Base-by-base conservation (phyloP, 2,797 vertebrate species). In the Myotis findleyi region DNA sequence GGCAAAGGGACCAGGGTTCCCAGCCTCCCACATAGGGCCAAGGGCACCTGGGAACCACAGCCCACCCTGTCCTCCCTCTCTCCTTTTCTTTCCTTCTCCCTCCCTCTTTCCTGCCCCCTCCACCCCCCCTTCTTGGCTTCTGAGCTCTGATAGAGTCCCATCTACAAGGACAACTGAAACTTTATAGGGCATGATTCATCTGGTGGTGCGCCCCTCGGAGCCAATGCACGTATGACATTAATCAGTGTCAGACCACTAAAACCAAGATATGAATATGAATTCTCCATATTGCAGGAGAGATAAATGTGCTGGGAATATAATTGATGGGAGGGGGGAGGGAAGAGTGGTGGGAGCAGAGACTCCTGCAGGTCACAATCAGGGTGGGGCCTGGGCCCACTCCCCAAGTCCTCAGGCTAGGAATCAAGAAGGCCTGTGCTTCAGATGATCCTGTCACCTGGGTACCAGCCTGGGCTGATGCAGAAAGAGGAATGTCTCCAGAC, bases 161-260 rank as follows among this genome's bases (percentile, higher is more conserved):
- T 97, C 97, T 95, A 93, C 98, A 98, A 98, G 97, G 98, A 95
- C 97, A 21, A 98, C 89, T 98, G 98, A 97, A 98, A 98, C 98
- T 98, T 98, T 98, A 98, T 97, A 98, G 97, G 66, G 96, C 97
- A 97, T 98, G 98, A 98, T 98, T 98, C 98, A 98, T 98, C 89
- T 96, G 96, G 96, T 83, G 88, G 97, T 88, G 89, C 91, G 89
- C 97, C 97, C 97, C 97, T 97, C 62, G 10, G 96, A 98, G 98
- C 97, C 97, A 64, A 77, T 66, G 98, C 49, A 93, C 92, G 18
- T 92, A 95, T 98, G 97, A 97, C 98, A 98, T 99, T 98, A 97
- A 98, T 98, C 98, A 98, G 98, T 98, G 98, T 99, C 98, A 98
- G 98, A 80, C 94, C 97, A 91, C 98, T 97, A 97, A 98, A 98